A percentile compares a stretch with the other conserved stretches of the same genome.
Conservation (phyloP, 2,113 vertebrate genomes). For the Cynoglossus semilaevis region DNA sequence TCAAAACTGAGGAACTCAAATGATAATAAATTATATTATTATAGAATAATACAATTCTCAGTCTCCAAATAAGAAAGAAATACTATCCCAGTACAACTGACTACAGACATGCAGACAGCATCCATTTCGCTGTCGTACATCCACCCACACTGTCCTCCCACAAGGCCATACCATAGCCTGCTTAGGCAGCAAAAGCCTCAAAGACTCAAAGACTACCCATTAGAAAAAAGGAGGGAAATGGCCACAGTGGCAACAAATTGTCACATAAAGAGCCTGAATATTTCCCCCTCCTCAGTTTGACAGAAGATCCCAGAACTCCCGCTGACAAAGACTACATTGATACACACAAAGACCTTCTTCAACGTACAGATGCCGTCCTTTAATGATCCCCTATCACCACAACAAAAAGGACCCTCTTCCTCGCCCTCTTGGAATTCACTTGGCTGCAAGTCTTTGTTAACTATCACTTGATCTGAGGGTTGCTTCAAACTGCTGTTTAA, state of each 20-base stretch:
- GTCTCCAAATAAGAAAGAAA: conserved; percentile 4
- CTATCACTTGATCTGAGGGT: conserved; percentile 40
- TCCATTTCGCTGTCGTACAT: conserved; percentile 16
- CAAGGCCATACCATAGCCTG: conserved; percentile 57
- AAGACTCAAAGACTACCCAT: conserved; percentile 12
- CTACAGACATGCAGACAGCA: conserved; percentile 9
- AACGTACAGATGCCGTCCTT: conserved; percentile 46
- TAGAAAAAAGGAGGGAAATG: conserved; percentile 51
- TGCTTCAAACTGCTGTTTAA: conserved; percentile 43
- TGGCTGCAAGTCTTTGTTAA: conserved; percentile 44
- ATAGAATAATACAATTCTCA: conserved; percentile 15
- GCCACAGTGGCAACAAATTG: conserved; percentile 50
- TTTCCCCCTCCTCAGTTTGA: conserved; percentile 53
- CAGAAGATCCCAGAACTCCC: conserved; percentile 35
- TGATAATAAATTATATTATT: too few relatives aligned
- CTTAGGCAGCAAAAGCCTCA: conserved; percentile 39
- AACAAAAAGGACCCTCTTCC: conserved; percentile 68
- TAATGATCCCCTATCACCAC: conserved; percentile 65
- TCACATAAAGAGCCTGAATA: conserved; percentile 56
- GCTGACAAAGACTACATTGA: conserved; percentile 76
- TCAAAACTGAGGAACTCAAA: too few relatives aligned
- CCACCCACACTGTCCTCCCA: conserved; percentile 54
- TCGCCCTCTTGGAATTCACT: conserved; percentile 58
- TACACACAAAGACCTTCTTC: conserved; percentile 70
- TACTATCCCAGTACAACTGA: conserved; percentile 5